phyloP scores from a whole-genome alignment of 35 echinoderm and acorn worm genomes.

The Lytechinus pictus region DNA sequence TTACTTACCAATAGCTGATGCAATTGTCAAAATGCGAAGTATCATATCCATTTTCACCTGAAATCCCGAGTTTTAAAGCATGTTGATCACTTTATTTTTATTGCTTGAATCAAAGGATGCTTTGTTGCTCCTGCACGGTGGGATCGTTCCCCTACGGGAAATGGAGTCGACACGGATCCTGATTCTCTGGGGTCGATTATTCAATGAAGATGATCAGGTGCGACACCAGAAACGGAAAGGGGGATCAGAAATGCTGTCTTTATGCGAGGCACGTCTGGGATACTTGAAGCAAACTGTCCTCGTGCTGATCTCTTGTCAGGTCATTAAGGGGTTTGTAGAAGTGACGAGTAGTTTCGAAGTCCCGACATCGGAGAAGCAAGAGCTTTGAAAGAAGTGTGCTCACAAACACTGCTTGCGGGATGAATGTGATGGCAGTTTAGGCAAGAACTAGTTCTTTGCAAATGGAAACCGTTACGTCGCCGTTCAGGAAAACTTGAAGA shows the following conservation, averaged over 20 bases:
- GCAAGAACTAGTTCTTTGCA: neutral
- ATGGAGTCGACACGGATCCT: neutral
- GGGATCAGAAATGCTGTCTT: neutral
- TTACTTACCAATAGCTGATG: neutral
- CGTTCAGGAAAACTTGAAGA: no score
- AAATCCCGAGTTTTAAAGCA: neutral
- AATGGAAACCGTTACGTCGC: neutral
- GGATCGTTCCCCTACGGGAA: neutral
- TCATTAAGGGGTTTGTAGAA: neutral
- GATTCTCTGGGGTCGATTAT: neutral
- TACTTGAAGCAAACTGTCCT: neutral
- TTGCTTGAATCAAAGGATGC: neutral
- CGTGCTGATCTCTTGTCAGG: neutral
- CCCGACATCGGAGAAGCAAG: neutral
- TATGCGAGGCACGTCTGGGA: neutral
- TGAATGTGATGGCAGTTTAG: neutral
- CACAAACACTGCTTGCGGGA: neutral
- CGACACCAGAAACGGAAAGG: neutral
- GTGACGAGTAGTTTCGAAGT: neutral
- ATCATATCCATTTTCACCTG: neutral
- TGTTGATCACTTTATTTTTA: neutral
- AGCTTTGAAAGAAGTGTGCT: neutral
- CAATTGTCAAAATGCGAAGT: neutral
- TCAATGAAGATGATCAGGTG: neutral
- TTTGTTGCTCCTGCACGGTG: neutral